These are phyloP conservation scores for Nibea albiflora DNA, from an alignment of 2,113 vertebrate genomes.

Conservation along the genomic window DNA sequence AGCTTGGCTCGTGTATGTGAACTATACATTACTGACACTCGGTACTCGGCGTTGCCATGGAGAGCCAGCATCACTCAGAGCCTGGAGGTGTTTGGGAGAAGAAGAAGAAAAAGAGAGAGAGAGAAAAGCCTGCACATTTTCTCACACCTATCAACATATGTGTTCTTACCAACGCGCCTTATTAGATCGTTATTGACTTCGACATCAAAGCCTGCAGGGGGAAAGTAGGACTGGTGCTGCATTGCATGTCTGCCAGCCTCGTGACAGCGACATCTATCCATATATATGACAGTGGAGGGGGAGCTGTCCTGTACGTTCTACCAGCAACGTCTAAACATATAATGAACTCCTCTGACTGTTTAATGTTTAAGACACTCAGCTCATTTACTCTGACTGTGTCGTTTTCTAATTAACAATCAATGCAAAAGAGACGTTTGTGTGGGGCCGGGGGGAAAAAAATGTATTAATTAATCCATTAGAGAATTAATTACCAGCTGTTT, in stretches of 20 bases:
- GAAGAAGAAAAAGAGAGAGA: neutral
- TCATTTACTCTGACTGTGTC: neutral
- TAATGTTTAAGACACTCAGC: neutral
- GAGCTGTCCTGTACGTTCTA: neutral
- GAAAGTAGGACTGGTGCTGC: conserved; percentile 31
- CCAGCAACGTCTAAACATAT: neutral
- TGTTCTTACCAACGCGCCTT: conserved; percentile 42
- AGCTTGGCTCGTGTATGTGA: neutral
- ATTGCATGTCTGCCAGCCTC: neutral
- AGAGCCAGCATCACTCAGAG: conserved; percentile 41
- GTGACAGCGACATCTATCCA: conserved; percentile 29
- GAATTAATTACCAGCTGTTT: neutral
- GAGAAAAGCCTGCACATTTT: conserved; percentile 9
- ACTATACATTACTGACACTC: conserved; percentile 47
- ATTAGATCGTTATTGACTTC: conserved; percentile 60
- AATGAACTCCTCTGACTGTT: too few species aligned
- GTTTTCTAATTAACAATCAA: conserved; percentile 25
- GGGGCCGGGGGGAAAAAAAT: neutral
- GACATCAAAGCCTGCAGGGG: conserved; percentile 38
- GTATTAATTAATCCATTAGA: neutral
- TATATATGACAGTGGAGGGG: neutral
- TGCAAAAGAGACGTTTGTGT: neutral
- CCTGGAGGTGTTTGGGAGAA: conserved; percentile 22
- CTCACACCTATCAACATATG: conserved; percentile 18
- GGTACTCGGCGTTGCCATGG: conserved; percentile 55